These are phyloP conservation scores for Stichodactyla mertensii DNA, from an alignment of 64 coral and sea anemone genomes.

Conservation along the genomic window DNA sequence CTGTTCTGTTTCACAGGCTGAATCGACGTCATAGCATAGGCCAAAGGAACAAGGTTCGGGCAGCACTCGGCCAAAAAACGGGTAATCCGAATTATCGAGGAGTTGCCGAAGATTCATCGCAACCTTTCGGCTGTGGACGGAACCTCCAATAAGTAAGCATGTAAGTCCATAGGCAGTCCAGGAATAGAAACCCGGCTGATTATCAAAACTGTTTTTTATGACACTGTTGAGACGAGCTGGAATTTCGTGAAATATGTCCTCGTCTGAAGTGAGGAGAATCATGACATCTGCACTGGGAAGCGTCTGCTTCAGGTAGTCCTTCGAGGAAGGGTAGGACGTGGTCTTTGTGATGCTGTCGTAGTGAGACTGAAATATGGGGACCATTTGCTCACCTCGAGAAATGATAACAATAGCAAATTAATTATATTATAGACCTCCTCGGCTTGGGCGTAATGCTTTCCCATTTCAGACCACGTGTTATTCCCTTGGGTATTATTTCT, in stretches of 20 bases:
- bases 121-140: background rate
- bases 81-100: slow-evolving; percentile 19
- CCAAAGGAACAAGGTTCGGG: slow-evolving; percentile 12
- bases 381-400: background rate
- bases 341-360: background rate
- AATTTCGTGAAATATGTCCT: background rate
- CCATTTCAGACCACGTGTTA: too few species aligned
- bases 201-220: background rate
- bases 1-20: background rate
- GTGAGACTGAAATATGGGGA: background rate
- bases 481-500: too few species aligned
- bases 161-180: slow-evolving; percentile 14
- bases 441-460: too few species aligned
- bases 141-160: slow-evolving; percentile 7
- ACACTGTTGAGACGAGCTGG: background rate
- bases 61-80: slow-evolving; percentile 12
- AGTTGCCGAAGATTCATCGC: slow-evolving; percentile 21
- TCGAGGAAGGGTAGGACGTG: background rate
- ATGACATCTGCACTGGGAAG: background rate
- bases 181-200: background rate
- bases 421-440: too few species aligned
- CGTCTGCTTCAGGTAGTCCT: background rate
- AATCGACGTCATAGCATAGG: background rate
- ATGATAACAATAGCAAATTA: background rate
- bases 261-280: background rate